phyloP scores from a whole-genome alignment of 2,113 vertebrate species.

The Bufo gargarizans region DNA sequence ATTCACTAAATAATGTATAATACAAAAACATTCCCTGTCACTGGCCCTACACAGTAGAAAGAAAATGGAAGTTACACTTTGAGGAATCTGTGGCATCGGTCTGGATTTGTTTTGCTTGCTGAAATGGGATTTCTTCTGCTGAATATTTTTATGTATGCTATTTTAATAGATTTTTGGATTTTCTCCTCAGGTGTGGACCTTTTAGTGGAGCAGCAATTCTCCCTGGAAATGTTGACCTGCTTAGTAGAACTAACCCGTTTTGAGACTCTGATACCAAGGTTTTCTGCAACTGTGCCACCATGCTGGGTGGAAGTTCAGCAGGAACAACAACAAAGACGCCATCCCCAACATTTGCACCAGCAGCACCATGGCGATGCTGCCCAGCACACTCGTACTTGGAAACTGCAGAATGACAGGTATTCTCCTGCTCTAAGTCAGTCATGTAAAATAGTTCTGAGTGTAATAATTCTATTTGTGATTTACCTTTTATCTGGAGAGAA shows the following conservation, averaged over 20 bases:
- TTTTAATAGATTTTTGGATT: not conserved
- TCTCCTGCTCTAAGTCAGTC: not conserved
- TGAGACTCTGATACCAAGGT: slow-evolving; percentile 94
- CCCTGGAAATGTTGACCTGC: slow-evolving; percentile 87
- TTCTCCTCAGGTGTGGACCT: slow-evolving; percentile 88
- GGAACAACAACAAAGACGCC: slow-evolving; percentile 94
- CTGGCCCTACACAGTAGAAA: too few species aligned
- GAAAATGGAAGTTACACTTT: too few species aligned
- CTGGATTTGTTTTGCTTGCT: too few species aligned
- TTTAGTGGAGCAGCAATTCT: slow-evolving; percentile 91
- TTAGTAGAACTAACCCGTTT: slow-evolving; percentile 96
- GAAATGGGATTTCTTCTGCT: not conserved
- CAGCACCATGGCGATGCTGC: slow-evolving; percentile 98
- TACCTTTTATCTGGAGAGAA: too few species aligned
- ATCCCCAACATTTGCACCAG: slow-evolving; percentile 96
- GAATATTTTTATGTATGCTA: not conserved
- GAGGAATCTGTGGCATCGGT: too few species aligned
- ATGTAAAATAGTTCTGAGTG: too few species aligned
- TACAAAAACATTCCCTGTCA: too few species aligned
- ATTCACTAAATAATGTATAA: too few species aligned
- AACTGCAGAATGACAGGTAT: slow-evolving; percentile 93
- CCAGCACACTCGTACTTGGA: slow-evolving; percentile 97
- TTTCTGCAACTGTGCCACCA: slow-evolving; percentile 95
- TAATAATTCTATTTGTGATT: too few species aligned
- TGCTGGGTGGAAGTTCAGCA: slow-evolving; percentile 99